Conservation (phyloP, 2,113 vertebrate species). For the Rhegmatorhina hoffmannsi region DNA sequence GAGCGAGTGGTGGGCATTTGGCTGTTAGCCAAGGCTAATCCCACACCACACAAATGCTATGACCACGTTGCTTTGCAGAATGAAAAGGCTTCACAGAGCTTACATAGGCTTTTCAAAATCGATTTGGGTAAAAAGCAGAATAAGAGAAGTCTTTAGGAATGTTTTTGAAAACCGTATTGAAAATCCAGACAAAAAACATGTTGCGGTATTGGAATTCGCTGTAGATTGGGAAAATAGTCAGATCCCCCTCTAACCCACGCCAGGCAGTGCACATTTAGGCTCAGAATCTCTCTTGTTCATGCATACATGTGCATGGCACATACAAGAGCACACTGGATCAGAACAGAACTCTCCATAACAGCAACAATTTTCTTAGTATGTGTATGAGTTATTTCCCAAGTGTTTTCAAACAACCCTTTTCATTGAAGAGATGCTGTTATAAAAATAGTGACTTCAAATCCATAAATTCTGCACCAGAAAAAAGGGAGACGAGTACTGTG, state of each 20-base stretch:
- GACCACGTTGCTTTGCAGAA: not conserved
- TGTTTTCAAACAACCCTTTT: not conserved
- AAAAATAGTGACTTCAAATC: not conserved
- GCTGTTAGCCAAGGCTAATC: not conserved
- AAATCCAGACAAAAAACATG: not conserved
- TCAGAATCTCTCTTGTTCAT: not conserved
- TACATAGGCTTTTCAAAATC: not conserved
- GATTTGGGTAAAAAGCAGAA: not conserved
- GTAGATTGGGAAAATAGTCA: accelerated
- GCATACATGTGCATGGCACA: not conserved
- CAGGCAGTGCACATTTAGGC: not conserved
- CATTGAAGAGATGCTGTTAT: not conserved
- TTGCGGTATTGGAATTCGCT: not conserved
- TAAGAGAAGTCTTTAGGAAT: not conserved
- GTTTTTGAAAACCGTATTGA: not conserved
- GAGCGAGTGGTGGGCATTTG: not conserved
- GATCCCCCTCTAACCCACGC: not conserved
- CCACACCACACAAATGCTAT: accelerated
- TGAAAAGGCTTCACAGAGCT: not conserved
- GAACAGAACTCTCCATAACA: not conserved
- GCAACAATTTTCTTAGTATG: accelerated
- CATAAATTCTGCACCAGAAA: not conserved
- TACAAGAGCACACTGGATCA: not conserved
- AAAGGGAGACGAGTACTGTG: not conserved
- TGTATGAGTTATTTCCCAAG: not conserved